Evolutionary conservation across 2,113 vertebrate species (phyloP), one percentile per base, ranked within the genome.

Genomic region (Elephantulus edwardii): DNA sequence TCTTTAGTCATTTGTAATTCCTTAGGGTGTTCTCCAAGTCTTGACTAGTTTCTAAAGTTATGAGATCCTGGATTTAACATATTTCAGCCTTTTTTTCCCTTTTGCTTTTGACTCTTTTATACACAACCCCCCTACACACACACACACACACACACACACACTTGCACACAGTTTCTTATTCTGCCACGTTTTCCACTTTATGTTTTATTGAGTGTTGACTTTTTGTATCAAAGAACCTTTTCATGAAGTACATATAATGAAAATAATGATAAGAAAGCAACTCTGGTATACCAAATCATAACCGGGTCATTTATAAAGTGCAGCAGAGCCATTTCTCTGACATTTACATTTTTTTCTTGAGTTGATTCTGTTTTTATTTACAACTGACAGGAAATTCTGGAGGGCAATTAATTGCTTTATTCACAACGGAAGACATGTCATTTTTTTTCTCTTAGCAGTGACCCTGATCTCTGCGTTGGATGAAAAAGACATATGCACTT

Each of bases 281-380:
- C 2, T 0, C 33, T 24, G 6, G 26, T 74, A 77, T 28, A 38
- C 4, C n/a, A 89, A 66, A 64, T 10, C 20, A 40, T n/a, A 68
- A 72, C 26, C 66, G 8, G 8, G 10, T 40, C 72, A 14, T 52
- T 91, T 90, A 58, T 70, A 91, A 91, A 83, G 86, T 82, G 50
- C 19, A 75, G 35, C 9, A 60, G 7, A 92, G 6, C 5, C 22
- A 62, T 86, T 85, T 58, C 14, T 64, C 12, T 83, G 56, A 60
- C 35, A 26, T 70, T 95, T 75, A 54, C 48, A 46, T 46, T 92
- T 83, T 92, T 83, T 75, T 90, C 35, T 74, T 62, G 26, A 46
- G 42, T 80, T 95, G 40, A 46, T 42, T 22, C 6, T 76, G 1
- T 35, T 93, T 62, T 88, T 86, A 70, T 86, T 92, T 88, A 79